Base-by-base conservation (phyloP, 2,113 vertebrate species). In the Megaceryle torquata region DNA sequence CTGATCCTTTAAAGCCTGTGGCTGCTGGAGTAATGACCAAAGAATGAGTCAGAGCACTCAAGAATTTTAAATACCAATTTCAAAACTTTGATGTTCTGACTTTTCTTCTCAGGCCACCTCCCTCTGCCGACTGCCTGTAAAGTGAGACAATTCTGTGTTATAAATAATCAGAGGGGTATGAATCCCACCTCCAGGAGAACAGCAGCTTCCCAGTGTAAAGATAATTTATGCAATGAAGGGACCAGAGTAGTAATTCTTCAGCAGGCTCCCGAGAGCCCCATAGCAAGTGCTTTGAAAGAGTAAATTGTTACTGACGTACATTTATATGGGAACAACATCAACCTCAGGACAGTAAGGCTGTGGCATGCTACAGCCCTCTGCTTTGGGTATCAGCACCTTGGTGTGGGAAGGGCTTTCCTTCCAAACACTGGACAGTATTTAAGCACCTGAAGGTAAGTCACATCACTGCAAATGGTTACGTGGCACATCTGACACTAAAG, bases 131-230 rank as follows among this genome's bases (percentile, higher is more conserved):
- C 26, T 57, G 50, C 54, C 71, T 44, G 35, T n/a, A 26, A 61
- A 82, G 57, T 0, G 5, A 35, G 35, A 65, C 20, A 70, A 20
- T 13, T 71, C 61, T 41, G 64, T 18, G 13, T 61, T 37, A 46
- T 31, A 11, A 0, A 0, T n/a, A 82, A 68, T 29, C 17, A 2
- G 3, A 74, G 48, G 61, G 39, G 15, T n/a, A 11, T 4, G 35
- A 79, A 68, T 68, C 21, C 50, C 44, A 24, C 28, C 29, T 82
- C 48, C 57, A 87, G 44, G 44, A 69, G 51, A 31, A 43, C 46
- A 78, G 76, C 53, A 76, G 1, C 70, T 75, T 48, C 26, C 41
- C 25, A 2, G 29, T 10, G 31, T 50, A 63, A 79, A 75, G 21
- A 37, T 11, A 63, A 50, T 12, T 11, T 1, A 10, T 28, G 20